Percentiles rank a stretch among this genome's conserved stretches.
Conservation (phyloP, 2,113 vertebrate species). For the Anser cygnoides region DNA sequence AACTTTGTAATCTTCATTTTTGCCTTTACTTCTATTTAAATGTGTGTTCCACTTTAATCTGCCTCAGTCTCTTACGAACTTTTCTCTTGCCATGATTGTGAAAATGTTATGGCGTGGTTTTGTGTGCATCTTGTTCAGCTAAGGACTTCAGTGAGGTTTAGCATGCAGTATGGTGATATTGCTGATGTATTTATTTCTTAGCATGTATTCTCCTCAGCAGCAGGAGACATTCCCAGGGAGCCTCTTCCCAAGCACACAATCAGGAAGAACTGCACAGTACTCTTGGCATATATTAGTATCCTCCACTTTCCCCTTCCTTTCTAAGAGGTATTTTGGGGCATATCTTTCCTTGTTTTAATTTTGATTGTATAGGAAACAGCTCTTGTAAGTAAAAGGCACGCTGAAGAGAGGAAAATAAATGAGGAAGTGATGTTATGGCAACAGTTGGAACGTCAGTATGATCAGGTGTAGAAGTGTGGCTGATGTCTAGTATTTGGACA, state of each 20-base stretch:
- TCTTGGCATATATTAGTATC: accelerated
- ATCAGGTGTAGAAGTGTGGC: neutral
- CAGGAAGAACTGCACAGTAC: neutral
- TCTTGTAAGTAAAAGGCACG: neutral
- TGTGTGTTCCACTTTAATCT: neutral
- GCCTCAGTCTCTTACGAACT: neutral
- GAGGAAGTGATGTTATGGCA: neutral
- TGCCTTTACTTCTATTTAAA: neutral
- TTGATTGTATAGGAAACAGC: neutral
- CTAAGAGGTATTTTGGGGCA: neutral
- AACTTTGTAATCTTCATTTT: neutral
- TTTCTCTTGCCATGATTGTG: neutral
- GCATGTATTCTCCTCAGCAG: neutral
- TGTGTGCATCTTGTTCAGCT: neutral
- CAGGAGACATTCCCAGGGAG: neutral
- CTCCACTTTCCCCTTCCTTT: neutral
- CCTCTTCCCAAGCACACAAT: neutral
- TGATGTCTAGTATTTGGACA: neutral
- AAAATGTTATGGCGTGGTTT: neutral
- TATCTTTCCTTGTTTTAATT: neutral
- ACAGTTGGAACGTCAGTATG: neutral
- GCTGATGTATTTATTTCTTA: neutral
- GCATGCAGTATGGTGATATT: neutral
- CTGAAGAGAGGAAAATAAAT: neutral
- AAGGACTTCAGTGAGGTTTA: neutral